Percentiles rank a stretch among this genome's conserved stretches.
Evolutionary conservation across 2,888 invertebrate species (phyloP).

Genomic region (Furcula furcula): DNA sequence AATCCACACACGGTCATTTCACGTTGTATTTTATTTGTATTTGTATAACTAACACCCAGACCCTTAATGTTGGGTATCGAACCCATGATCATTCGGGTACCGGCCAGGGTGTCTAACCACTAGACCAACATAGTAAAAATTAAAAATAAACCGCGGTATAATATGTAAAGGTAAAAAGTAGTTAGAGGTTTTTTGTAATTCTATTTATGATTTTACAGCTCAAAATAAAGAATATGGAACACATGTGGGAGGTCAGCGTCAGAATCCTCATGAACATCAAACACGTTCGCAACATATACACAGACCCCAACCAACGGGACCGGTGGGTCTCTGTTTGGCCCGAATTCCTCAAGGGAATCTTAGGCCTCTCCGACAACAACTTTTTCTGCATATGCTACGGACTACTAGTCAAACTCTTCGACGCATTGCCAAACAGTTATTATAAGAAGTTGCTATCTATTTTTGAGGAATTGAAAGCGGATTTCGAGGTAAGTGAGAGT

Average conservation of each 20-base stretch:
- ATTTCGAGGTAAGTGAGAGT: constrained; percentile 83
- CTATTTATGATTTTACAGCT: constrained; percentile 78
- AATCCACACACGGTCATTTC: too few species aligned
- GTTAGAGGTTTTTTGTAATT: too few species aligned
- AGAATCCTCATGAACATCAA: constrained; percentile 83
- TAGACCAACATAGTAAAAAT: too few species aligned
- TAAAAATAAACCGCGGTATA: too few species aligned
- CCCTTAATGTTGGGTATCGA: too few species aligned
- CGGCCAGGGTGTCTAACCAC: too few species aligned
- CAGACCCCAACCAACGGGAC: constrained; percentile 83
- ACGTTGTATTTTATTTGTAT: too few species aligned
- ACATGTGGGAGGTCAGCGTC: constrained; percentile 83
- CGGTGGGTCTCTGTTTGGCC: constrained; percentile 82
- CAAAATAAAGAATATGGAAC: constrained; percentile 83
- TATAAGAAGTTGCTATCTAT: constrained; percentile 76
- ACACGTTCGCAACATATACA: constrained; percentile 84
- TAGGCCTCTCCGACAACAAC: constrained; percentile 85
- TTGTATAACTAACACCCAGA: too few species aligned
- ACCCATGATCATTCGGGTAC: too few species aligned
- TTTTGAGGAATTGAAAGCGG: constrained; percentile 81
- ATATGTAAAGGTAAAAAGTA: too few species aligned
- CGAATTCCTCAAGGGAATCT: constrained; percentile 84
- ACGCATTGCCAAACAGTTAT: constrained; percentile 80
- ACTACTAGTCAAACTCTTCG: constrained; percentile 82
- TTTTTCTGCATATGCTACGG: constrained; percentile 84